Evolutionary conservation across 2,888 invertebrate genomes (phyloP).

Genomic region (Deilephila porcellus): DNA sequence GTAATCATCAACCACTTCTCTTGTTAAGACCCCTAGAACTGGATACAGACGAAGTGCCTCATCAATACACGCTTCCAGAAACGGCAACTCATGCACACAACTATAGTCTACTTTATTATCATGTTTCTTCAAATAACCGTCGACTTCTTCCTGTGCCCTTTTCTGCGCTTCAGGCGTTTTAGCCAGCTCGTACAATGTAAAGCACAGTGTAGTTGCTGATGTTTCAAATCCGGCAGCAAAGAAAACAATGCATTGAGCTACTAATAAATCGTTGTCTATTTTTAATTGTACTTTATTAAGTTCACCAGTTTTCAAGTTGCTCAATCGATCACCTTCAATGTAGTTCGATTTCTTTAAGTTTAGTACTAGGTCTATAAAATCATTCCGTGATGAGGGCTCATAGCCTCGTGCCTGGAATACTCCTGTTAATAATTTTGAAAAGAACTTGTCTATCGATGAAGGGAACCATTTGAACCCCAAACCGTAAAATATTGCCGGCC

Average conservation of each 20-base stretch:
- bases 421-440: conserved; percentile 47
- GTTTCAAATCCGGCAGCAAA: conserved; percentile 68
- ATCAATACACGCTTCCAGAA: conserved; percentile 57
- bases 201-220: conserved; percentile 54
- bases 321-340: conserved; percentile 58
- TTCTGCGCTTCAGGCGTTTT: conserved; percentile 53
- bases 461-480: conserved; percentile 55
- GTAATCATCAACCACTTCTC: conserved; percentile 65
- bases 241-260: conserved; percentile 82
- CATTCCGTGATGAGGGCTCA: conserved; percentile 55
- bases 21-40: conserved; percentile 56
- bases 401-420: conserved; percentile 55
- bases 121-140: conserved; percentile 50
- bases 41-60: conserved; percentile 67
- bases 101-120: conserved; percentile 54
- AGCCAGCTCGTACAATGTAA: conserved; percentile 58
- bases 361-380: conserved; percentile 64
- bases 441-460: conserved; percentile 50
- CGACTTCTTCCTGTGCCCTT: conserved; percentile 54
- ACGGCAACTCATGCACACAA: conserved; percentile 54
- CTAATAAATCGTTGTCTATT: conserved; percentile 71
- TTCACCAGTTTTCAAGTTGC: conserved; percentile 48
- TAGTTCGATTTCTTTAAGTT: conserved; percentile 51
- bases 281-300: conserved; percentile 50
- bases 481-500: conserved; percentile 63